Conservation (phyloP, 92 coral and sea anemone genomes). For the Epizoanthus illoricatus region DNA sequence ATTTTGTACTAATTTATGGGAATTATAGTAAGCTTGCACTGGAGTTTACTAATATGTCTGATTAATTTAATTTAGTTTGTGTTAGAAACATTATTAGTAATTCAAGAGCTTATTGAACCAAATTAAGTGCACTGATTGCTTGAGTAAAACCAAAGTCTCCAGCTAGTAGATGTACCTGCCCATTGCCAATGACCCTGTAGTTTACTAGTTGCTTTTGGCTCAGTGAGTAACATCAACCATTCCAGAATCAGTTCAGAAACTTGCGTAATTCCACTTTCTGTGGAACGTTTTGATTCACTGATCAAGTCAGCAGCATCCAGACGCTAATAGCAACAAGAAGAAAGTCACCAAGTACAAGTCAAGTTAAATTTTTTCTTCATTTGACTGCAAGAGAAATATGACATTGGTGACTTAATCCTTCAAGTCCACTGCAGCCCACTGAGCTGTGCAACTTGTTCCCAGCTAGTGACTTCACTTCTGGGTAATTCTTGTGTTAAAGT, state of each 20-base stretch:
- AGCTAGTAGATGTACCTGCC: background rate
- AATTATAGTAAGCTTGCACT: background rate
- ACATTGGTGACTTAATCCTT: conserved; percentile 34
- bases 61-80: conserved; percentile 20
- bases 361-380: background rate
- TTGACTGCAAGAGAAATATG: background rate
- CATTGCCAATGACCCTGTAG: background rate
- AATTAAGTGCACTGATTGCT: conserved; percentile 18
- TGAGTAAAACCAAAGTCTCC: conserved; percentile 10
- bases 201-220: conserved; percentile 26
- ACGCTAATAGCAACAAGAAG: conserved; percentile 9
- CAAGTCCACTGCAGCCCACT: conserved; percentile 42
- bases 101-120: conserved; percentile 11
- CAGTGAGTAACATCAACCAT: background rate
- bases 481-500: conserved; percentile 31
- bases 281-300: conserved; percentile 11
- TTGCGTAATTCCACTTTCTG: background rate
- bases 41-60: background rate
- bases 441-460: conserved; percentile 2
- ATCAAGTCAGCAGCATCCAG: background rate
- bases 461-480: conserved; percentile 33
- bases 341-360: conserved; percentile 10
- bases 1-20: background rate
- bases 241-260: background rate
- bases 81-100: background rate